phyloP scores from a whole-genome alignment of 2,113 vertebrate species.

The Corvus moneduloides region DNA sequence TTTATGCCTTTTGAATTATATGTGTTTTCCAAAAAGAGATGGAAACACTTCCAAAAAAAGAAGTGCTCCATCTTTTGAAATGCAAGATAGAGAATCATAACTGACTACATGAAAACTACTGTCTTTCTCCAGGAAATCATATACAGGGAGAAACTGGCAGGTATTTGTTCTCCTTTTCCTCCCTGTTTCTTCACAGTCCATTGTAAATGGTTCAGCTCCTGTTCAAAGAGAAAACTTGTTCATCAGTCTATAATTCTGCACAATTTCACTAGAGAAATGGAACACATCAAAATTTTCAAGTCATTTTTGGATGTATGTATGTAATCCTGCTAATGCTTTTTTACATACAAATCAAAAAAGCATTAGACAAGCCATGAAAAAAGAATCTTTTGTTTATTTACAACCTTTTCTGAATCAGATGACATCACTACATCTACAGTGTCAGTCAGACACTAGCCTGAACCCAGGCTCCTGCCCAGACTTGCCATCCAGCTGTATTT shows the following conservation, averaged over 20 bases:
- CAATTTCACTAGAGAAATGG: background rate
- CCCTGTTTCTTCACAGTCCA: background rate
- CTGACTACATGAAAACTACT: background rate
- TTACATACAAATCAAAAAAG: background rate
- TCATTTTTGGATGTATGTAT: background rate
- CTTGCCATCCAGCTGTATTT: background rate
- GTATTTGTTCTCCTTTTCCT: background rate
- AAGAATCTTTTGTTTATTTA: background rate
- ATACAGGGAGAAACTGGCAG: background rate
- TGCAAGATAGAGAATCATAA: background rate
- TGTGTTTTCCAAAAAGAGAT: background rate
- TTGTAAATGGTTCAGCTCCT: background rate
- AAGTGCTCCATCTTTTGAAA: background rate
- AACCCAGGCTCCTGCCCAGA: background rate
- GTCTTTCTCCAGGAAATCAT: background rate
- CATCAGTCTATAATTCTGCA: background rate
- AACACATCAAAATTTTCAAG: background rate
- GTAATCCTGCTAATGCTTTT: background rate
- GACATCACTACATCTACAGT: background rate
- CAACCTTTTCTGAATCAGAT: background rate
- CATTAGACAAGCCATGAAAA: background rate
- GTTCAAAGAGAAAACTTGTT: background rate
- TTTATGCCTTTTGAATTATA: background rate
- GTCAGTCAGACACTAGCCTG: background rate
- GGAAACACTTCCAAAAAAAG: background rate